Evolutionary conservation across 2,888 invertebrate genomes (phyloP).

Genomic region (Drosophila rellima): DNA sequence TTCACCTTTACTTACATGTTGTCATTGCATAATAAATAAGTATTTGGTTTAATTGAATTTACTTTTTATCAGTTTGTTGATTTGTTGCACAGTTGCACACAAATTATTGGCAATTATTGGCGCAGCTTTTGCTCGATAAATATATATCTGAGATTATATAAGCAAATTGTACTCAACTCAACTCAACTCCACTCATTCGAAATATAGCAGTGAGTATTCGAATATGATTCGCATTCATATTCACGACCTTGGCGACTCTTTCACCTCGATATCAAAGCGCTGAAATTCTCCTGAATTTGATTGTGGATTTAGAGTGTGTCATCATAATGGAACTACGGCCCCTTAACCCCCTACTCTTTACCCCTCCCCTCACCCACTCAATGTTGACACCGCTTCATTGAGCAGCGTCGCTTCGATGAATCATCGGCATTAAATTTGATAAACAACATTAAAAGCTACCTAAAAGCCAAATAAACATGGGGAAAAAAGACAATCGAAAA

Average conservation of each 20-base stretch:
- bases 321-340: slow-evolving; percentile 23
- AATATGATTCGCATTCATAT: slow-evolving; percentile 15
- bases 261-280: slow-evolving; percentile 25
- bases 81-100: slow-evolving; percentile 10
- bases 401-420: slow-evolving; percentile 27
- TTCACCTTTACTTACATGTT: not conserved
- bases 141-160: slow-evolving; percentile 6
- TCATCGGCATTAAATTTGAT: slow-evolving; percentile 46
- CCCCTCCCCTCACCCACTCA: not conserved
- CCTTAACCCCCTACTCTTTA: not conserved
- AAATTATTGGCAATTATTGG: slow-evolving; percentile 33
- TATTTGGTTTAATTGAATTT: slow-evolving; percentile 18
- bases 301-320: slow-evolving; percentile 36
- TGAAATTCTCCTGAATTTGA: slow-evolving; percentile 38
- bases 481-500: slow-evolving; percentile 13
- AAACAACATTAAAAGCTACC: slow-evolving; percentile 44
- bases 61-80: slow-evolving; percentile 10
- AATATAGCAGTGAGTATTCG: slow-evolving; percentile 3
- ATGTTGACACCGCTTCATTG: slow-evolving; percentile 1
- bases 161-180: slow-evolving; percentile 12
- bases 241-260: slow-evolving; percentile 24
- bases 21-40: slow-evolving; percentile 26
- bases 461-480: slow-evolving; percentile 27
- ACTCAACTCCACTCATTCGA: slow-evolving; percentile 10
- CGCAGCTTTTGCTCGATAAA: slow-evolving; percentile 32